phyloP scores from a whole-genome alignment of 1,140 invertebrate species.

The Brachystomella parvula region DNA sequence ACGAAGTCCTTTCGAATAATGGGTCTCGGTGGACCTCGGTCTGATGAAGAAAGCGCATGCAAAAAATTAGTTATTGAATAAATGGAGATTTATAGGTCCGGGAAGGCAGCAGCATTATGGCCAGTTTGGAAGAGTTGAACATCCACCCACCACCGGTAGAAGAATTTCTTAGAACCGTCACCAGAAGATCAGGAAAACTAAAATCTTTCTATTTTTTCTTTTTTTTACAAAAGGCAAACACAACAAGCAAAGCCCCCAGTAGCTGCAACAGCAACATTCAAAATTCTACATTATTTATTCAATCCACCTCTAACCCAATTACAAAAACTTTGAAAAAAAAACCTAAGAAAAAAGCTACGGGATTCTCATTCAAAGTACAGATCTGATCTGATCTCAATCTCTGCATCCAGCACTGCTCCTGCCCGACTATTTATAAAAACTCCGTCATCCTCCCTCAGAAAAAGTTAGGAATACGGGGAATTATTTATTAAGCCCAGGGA shows the following conservation, averaged over 20 bases:
- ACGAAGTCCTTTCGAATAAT: constrained; percentile 41
- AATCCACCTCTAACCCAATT: too few relatives aligned
- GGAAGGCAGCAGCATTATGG: background rate
- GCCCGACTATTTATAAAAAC: background rate
- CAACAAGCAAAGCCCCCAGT: too few relatives aligned
- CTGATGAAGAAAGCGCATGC: background rate
- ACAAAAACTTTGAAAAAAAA: too few relatives aligned
- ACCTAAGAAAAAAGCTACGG: too few relatives aligned
- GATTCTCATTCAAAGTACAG: too few relatives aligned
- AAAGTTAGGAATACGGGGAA: background rate
- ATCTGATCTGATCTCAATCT: too few relatives aligned
- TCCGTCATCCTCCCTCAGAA: too few relatives aligned
- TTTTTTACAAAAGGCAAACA: too few relatives aligned
- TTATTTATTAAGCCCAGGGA: constrained; percentile 2
- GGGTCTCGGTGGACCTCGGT: background rate
- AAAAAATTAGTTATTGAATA: background rate
- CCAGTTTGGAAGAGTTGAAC: background rate
- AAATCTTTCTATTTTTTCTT: too few relatives aligned
- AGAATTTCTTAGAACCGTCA: background rate
- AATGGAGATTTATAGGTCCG: background rate
- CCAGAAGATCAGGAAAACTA: background rate
- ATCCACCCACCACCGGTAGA: background rate
- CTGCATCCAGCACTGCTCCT: background rate
- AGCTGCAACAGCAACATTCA: too few relatives aligned
- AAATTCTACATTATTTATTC: too few relatives aligned